A percentile compares a stretch with the other conserved stretches of the same genome.
phyloP scores from a whole-genome alignment of 2,797 vertebrate genomes.

The Danio jaintianensis region DNA sequence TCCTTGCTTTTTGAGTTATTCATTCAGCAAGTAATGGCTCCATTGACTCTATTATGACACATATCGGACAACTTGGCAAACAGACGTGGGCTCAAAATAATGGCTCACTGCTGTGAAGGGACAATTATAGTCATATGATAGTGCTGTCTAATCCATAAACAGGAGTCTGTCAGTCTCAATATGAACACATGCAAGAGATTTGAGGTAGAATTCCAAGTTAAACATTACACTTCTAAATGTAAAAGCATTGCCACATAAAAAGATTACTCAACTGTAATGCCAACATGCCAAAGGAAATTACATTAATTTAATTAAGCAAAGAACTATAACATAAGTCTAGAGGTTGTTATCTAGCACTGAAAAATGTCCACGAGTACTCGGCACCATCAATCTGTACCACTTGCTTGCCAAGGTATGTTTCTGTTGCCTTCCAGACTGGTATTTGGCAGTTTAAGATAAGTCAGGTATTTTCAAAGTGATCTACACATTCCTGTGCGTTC shows the following conservation, averaged over 20 bases:
- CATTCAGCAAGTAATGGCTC: too few relatives aligned
- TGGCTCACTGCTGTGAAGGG: too few relatives aligned
- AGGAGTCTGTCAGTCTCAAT: neutral
- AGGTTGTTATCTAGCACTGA: neutral
- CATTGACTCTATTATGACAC: too few relatives aligned
- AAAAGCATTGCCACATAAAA: neutral
- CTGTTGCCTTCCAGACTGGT: slow-evolving; percentile 2
- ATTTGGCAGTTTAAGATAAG: slow-evolving; percentile 26
- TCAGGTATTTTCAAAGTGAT: slow-evolving; percentile 16
- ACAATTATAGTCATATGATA: neutral
- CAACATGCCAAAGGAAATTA: neutral
- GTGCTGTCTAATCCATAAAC: neutral
- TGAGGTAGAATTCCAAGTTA: too few relatives aligned
- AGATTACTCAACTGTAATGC: neutral
- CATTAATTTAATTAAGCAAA: neutral
- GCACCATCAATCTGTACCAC: slow-evolving; percentile 7
- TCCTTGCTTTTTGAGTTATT: too few relatives aligned
- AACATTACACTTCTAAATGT: neutral
- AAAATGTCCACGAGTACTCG: neutral
- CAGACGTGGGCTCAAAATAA: too few relatives aligned
- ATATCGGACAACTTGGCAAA: too few relatives aligned
- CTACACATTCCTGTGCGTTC: neutral
- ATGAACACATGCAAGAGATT: neutral
- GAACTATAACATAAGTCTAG: neutral
- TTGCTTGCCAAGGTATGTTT: slow-evolving; percentile 27